These are phyloP conservation scores for Epinephelus coioides DNA, from an alignment of 2,797 vertebrate genomes.

Conservation along the genomic window DNA sequence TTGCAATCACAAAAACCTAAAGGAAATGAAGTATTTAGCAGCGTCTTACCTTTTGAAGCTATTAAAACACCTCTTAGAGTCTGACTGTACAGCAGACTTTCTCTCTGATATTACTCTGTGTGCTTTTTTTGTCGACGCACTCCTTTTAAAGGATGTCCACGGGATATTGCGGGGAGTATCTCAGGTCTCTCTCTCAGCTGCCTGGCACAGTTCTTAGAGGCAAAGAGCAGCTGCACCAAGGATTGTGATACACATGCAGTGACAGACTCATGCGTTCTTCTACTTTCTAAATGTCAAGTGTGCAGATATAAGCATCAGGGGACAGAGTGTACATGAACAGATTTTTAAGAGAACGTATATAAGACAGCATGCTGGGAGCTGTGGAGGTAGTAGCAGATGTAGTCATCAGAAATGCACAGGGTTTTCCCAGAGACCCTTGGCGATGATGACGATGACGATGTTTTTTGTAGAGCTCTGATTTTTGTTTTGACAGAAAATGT, in stretches of 20 bases:
- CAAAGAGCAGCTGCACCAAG: conserved; percentile 43
- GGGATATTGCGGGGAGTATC: neutral
- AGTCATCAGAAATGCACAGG: neutral
- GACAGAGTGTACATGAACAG: neutral
- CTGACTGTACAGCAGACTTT: neutral
- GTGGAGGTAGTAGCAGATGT: neutral
- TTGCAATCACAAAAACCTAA: neutral
- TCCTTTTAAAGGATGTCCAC: neutral
- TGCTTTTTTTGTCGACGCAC: neutral
- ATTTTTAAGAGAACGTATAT: conserved; percentile 2
- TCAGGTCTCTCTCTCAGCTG: conserved; percentile 11
- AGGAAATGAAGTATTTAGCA: too few species aligned
- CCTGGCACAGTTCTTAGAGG: conserved; percentile 22
- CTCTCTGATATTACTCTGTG: neutral
- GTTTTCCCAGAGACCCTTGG: neutral
- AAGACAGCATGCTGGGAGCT: neutral
- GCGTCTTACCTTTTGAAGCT: too few species aligned
- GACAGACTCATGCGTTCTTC: conserved; percentile 36
- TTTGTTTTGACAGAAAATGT: neutral
- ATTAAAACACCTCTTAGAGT: neutral
- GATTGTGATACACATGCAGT: conserved; percentile 20
- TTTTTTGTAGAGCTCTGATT: neutral
- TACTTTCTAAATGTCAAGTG: conserved; percentile 52
- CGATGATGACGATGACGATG: neutral
- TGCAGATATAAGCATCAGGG: conserved; percentile 9